Base-by-base conservation (phyloP, 2,888 invertebrate species). In the Epinotia ramella region DNA sequence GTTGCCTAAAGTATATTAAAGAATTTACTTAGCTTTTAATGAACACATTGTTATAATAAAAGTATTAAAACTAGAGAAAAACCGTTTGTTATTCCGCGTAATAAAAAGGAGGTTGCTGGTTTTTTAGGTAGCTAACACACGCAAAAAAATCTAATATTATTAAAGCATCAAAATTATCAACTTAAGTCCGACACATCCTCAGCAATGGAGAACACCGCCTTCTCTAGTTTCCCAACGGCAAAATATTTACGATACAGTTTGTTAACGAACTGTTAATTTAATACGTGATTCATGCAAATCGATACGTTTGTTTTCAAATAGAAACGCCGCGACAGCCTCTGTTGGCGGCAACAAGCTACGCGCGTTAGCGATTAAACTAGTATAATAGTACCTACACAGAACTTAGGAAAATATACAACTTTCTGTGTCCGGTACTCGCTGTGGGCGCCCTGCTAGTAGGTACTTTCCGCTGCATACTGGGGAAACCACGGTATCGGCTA, bases 201-300 rank as follows among this genome's bases (percentile, higher is more conserved):
- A 40, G 33, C 60, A 68, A 44, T 69, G 73, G 73, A 77, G 24
- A 69, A 65, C 60, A 18, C 20, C 20, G 13, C n/a, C 46, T 24
- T 53, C 59, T 20, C 73, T 60, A 70, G 86, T 88, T 89, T 79
- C 87, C 80, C 86, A 89, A 89, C 86, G 80, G 87, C 89, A 86
- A 88, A 89, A 89, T 91, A 88, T 91, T 91, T 91, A 92, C 87
- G 90, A 88, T 88, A 88, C 85, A 86, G 85, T 85, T 88, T 86
- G 86, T 88, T 90, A 91, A 91, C 83, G 89, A 88, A 88, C 89
- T 89, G 89, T 89, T 91, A 89, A 90, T 91, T 89, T 91, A 88
- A 89, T 91, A 86, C 77, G 83, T 85, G 86, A 85, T 88, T 88
- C 88, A 92, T 92, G 91, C 88, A 91, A 92, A 92, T 91, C 85